Evolutionary conservation across 2,888 invertebrate genomes (phyloP).

Genomic region (Paralinhomoeus sp.): DNA sequence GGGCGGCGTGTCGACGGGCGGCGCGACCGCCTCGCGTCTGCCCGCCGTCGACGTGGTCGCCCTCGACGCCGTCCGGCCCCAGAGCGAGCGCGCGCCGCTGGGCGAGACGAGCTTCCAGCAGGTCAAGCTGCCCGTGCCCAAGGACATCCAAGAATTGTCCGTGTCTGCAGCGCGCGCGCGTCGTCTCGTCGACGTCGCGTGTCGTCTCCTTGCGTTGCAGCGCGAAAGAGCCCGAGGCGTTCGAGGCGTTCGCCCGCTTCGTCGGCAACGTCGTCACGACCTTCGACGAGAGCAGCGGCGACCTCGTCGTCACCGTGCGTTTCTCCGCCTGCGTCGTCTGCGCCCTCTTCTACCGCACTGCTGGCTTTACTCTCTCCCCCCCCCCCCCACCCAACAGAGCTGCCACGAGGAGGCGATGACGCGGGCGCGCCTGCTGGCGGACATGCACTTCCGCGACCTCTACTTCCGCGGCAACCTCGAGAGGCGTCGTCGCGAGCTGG

Average conservation of each 20-base stretch:
- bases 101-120: no score
- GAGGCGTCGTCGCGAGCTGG: constrained; percentile 87
- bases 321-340: not conserved
- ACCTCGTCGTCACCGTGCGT: not conserved
- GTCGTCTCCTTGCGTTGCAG: no score
- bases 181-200: no score
- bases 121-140: no score
- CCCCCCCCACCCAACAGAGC: constrained; percentile 16
- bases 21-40: no score
- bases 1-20: no score
- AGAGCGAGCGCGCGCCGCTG: no score
- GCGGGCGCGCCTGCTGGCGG: constrained; percentile 69
- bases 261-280: constrained; percentile 42
- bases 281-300: not conserved
- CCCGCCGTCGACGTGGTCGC: no score
- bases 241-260: constrained; percentile 82
- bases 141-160: no score
- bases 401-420: constrained; percentile 40
- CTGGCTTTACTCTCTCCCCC: not conserved
- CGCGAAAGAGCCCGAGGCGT: constrained; percentile 44
- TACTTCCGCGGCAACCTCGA: constrained; percentile 49
- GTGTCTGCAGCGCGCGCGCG: no score
- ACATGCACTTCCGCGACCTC: constrained; percentile 65
- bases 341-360: not conserved
- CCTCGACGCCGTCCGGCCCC: no score